Base-by-base conservation (phyloP, 2,888 invertebrate genomes). In the Phytoseiulus persimilis region DNA sequence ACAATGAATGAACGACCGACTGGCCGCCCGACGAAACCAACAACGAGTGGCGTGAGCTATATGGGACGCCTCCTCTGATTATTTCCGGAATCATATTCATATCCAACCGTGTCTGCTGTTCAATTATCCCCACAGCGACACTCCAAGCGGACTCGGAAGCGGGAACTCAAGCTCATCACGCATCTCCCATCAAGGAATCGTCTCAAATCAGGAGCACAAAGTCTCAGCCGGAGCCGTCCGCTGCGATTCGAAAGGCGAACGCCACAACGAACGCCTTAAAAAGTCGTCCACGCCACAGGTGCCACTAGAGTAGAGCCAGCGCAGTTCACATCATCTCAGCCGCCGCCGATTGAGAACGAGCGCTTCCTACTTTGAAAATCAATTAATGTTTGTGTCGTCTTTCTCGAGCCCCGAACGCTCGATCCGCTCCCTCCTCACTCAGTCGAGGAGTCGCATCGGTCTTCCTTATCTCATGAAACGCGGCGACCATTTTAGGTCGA, bases 301-400 rank as follows among this genome's bases (percentile, higher is more conserved):
- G 65, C 65, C 65, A 65, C 18, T 1, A 65, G 65, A 65, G 65
- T 65, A 28, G 65, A 2, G 18, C 65, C 28, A 23, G 65, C 65
- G 18, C 65, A 18, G 28, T 65, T 65, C 18, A 65, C 65, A 65
- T 65, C 65, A 65, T 23, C 23, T 28, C 65, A 23, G 65, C 18
- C 65, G 65, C 9, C 65, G 65, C 14, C 65, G 65, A 65, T 65
- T 65, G 1, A 6, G 18, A 23, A 65, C 23, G 65, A 18, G 65
- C 87, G 87, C 87, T n/a, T n/a, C 33, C 18, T 32, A 87, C 87
- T 45, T 33, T 31, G 31, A 87, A 87, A 87, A 32, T 33, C 87
- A 87, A 87, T 87, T 87, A 87, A 87, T 32, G 87, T 33, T 28
- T 18, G 28, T 65, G 65, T 65, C 65, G 65, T 65, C 65, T 65